Evolutionary conservation across 92 coral and sea anemone genomes (phyloP).

Genomic region (Chrysogorgia sp.): DNA sequence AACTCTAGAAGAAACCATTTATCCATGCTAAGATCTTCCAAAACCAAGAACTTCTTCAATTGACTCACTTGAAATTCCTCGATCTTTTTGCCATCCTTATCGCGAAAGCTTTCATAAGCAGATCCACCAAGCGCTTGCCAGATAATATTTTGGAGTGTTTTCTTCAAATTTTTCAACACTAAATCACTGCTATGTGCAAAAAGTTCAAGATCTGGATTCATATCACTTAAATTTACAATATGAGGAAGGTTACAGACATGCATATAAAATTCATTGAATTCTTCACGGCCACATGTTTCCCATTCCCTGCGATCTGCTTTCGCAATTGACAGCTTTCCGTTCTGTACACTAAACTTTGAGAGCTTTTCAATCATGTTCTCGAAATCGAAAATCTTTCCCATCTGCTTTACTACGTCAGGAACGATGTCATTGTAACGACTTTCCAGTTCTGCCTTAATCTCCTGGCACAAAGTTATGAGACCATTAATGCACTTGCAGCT

Average conservation of each 20-base stretch:
- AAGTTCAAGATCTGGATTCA: neutral
- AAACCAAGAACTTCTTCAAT: neutral
- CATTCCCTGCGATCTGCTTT: conserved; percentile 6
- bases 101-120: neutral
- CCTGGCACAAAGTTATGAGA: no score
- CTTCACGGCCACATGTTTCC: conserved; percentile 14
- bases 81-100: conserved; percentile 2
- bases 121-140: conserved; percentile 29
- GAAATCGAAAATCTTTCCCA: conserved; percentile 10
- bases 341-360: conserved; percentile 13
- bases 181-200: no score
- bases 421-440: no score
- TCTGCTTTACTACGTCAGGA: no score
- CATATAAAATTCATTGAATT: conserved; percentile 4
- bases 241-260: conserved; percentile 15
- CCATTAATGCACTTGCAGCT: no score
- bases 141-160: neutral
- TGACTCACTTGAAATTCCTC: neutral
- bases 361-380: conserved; percentile 17
- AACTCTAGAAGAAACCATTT: conserved; percentile 18
- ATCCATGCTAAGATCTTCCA: neutral
- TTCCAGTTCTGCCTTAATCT: no score
- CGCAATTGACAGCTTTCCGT: conserved; percentile 14
- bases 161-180: no score
- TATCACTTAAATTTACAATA: conserved; percentile 13